Evolutionary conservation across 2,888 invertebrate species (phyloP).

Genomic region (Plagiodera versicolora): DNA sequence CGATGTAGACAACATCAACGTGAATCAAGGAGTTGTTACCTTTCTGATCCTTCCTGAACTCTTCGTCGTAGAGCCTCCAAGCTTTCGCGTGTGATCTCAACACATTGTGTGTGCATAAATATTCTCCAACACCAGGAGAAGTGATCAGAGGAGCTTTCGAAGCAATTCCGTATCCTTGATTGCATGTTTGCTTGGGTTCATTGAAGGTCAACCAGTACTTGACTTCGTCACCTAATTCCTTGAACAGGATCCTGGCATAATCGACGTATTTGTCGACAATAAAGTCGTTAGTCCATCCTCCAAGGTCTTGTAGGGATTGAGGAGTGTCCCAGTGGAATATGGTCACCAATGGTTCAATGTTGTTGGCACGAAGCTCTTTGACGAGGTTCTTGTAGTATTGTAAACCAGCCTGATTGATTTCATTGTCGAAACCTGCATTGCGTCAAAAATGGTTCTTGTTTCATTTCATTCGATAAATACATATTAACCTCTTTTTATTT

Average conservation of each 20-base stretch:
- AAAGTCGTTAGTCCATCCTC: constrained; percentile 26
- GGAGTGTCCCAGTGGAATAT: constrained; percentile 62
- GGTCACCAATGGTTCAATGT: constrained; percentile 60
- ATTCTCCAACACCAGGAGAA: constrained; percentile 61
- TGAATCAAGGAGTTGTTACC: too few species aligned
- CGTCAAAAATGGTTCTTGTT: too few species aligned
- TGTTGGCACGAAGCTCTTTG: constrained; percentile 54
- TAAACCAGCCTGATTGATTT: constrained; percentile 70
- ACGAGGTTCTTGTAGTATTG: constrained; percentile 45
- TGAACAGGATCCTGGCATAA: constrained; percentile 59
- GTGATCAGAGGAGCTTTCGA: constrained; percentile 55
- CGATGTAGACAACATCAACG: too few species aligned
- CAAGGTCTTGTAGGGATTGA: constrained; percentile 52
- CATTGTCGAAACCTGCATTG: constrained; percentile 59
- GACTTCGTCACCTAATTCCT: constrained; percentile 47
- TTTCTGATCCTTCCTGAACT: constrained; percentile 59
- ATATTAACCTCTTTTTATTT: too few species aligned
- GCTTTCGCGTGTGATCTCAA: constrained; percentile 66
- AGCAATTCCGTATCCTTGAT: constrained; percentile 47
- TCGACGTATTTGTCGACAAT: constrained; percentile 57
- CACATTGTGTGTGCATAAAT: constrained; percentile 64
- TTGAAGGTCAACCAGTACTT: constrained; percentile 61
- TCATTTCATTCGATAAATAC: too few species aligned
- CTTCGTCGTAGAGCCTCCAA: constrained; percentile 62
- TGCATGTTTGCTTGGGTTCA: constrained; percentile 53